These are phyloP conservation scores for Pangasius macronema DNA, from an alignment of 2,797 vertebrate species.

Conservation along the genomic window DNA sequence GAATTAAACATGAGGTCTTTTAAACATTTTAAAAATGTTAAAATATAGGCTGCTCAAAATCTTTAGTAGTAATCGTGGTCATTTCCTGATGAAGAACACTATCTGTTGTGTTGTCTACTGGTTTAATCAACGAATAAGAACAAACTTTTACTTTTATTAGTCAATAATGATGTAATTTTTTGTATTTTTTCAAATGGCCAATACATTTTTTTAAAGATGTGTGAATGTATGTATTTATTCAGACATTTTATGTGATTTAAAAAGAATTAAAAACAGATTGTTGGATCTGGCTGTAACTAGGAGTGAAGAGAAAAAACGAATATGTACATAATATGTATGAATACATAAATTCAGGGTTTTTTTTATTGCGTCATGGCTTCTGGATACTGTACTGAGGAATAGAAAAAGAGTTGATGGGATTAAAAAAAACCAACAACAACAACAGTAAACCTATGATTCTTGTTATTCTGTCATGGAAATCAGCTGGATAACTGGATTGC, in stretches of 20 bases:
- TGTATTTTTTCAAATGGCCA: neutral
- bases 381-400: neutral
- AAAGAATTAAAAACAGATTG: neutral
- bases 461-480: neutral
- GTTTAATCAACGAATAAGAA: neutral
- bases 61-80: neutral
- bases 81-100: neutral
- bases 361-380: neutral
- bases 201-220: neutral
- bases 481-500: neutral
- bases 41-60: neutral
- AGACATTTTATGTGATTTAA: neutral
- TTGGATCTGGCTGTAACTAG: neutral
- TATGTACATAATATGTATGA: neutral
- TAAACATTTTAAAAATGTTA: neutral
- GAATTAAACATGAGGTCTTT: neutral
- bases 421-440: no score
- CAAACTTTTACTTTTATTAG: neutral
- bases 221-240: neutral
- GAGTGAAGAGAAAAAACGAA: neutral
- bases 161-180: neutral
- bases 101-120: neutral
- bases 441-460: neutral
- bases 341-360: neutral
- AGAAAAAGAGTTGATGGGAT: neutral